phyloP scores from a whole-genome alignment of 2,797 vertebrate genomes.

The Tokudaia muenninki region DNA sequence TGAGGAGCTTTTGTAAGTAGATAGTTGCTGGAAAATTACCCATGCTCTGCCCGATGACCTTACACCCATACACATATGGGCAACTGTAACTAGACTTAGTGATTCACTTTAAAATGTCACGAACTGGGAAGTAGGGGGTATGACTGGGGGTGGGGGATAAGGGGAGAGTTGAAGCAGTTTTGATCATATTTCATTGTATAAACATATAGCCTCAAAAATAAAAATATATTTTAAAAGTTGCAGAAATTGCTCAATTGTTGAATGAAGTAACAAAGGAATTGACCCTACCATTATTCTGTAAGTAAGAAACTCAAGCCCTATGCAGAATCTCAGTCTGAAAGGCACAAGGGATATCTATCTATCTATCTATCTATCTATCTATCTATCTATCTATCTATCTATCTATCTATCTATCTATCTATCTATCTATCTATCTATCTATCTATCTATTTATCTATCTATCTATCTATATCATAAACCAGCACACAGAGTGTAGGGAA shows the following conservation, averaged over 20 bases:
- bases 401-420: neutral
- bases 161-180: no score
- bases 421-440: neutral
- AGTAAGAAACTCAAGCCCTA: neutral
- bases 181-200: neutral
- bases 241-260: neutral
- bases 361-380: neutral
- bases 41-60: neutral
- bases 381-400: neutral
- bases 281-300: neutral
- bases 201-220: neutral
- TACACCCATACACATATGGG: no score
- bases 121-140: neutral
- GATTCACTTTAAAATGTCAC: neutral
- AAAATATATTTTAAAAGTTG: neutral
- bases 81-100: neutral
- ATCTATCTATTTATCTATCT: neutral
- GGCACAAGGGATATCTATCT: neutral
- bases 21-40: neutral
- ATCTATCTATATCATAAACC: neutral
- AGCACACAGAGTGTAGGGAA: neutral
- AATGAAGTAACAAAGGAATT: neutral
- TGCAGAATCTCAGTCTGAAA: neutral
- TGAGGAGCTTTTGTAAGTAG: neutral
- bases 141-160: neutral